A percentile compares a stretch with the other conserved stretches of the same genome.
Evolutionary conservation across 2,113 vertebrate genomes (phyloP).

Genomic region (Neodon shergylaensis): DNA sequence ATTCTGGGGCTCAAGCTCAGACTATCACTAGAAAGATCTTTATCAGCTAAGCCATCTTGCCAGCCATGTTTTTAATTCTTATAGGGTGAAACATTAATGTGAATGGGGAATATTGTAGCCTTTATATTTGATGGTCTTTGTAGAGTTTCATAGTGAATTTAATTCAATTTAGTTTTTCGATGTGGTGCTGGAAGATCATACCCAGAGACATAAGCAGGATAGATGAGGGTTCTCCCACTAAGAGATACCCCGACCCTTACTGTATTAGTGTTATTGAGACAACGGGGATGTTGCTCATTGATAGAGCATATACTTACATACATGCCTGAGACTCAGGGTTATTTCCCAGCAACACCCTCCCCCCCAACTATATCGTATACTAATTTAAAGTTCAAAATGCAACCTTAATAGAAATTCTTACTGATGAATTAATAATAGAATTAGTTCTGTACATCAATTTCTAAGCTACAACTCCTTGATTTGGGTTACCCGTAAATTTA

Average conservation of each 20-base stretch:
- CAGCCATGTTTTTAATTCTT: background rate
- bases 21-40: background rate
- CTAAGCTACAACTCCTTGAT: background rate
- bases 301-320: background rate
- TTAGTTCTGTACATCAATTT: background rate
- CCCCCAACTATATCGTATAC: background rate
- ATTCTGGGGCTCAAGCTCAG: background rate
- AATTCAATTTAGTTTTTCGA: background rate
- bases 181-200: background rate
- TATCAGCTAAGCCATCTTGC: background rate
- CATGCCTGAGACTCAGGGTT: no score
- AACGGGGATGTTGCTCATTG: background rate
- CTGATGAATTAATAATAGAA: background rate
- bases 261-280: background rate
- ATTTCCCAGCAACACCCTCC: background rate
- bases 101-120: background rate
- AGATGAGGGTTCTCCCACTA: background rate
- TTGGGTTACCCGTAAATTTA: conserved; percentile 31
- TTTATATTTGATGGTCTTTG: background rate
- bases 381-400: conserved; percentile 18
- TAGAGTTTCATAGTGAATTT: conserved; percentile 28
- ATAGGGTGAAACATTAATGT: conserved; percentile 22
- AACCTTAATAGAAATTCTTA: conserved; percentile 16
- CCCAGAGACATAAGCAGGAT: background rate
- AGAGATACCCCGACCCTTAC: background rate